Evolutionary conservation across 2,797 vertebrate species (phyloP), one percentile per base, ranked within the genome.

Genomic region (Aplochiton taeniatus): DNA sequence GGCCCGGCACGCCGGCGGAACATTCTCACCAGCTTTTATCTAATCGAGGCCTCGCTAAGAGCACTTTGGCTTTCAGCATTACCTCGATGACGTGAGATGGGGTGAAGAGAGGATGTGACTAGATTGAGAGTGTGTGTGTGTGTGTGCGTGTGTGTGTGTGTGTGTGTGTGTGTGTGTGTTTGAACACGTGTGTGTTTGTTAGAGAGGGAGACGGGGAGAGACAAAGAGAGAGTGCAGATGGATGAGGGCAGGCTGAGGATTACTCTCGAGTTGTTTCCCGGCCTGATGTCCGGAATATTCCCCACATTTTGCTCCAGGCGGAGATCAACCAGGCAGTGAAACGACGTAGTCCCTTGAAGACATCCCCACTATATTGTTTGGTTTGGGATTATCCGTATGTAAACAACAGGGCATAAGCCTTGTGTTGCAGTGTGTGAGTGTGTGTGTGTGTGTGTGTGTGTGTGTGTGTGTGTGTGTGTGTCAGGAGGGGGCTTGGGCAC

Each of bases 1-100:
- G 31, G 31, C 6, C 31, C 31, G 31, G 6, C 31, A 31, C 31
- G 31, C n/a, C 20, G 12, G 19, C 52, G 11, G 31, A 13, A 73
- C 59, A 58, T 70, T 74, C 78, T 79, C 64, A 81, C 50, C 18
- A 58, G 41, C 19, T 31, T 66, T 80, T 84, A 85, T 87, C 56
- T 68, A 83, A 87, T 83, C 69, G 56, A 68, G 61, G 47, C 62
- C 64, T 72, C 48, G 70, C 58, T 54, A 43, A 74, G 73, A 82
- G 78, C 77, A 80, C 81, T 87, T 83, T 80, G 63, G 78, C 79
- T 83, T 79, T 79, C 69, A 80, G 76, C 65, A 68, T 78, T 75
- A 58, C 19, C 56, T 75, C 68, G 13, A 64, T 70, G 77, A 84
- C 79, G 61, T 65, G 59, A 58, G 16, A 44, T 16, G 53, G 51